Evolutionary conservation across 1,140 invertebrate genomes (phyloP).

Genomic region (Drosophila saltans): DNA sequence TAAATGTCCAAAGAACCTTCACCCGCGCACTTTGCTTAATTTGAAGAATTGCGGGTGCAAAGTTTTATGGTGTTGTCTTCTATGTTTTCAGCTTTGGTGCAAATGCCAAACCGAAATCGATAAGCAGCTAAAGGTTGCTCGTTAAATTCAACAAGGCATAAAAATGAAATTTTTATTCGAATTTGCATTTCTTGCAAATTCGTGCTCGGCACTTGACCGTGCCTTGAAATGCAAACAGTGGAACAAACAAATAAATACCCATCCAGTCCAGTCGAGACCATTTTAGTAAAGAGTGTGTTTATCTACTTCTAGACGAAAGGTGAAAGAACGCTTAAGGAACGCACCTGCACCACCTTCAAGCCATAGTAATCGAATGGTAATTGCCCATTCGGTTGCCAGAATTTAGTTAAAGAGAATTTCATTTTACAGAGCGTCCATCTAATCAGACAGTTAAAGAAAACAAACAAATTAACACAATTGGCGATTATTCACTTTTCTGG

Average conservation of each 20-base stretch:
- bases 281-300: constrained; percentile 52
- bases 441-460: neutral
- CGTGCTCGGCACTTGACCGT: constrained; percentile 45
- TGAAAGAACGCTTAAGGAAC: constrained; percentile 55
- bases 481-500: too few relatives aligned
- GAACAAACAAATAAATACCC: constrained; percentile 41
- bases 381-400: neutral
- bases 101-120: constrained; percentile 51
- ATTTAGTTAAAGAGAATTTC: constrained; percentile 16
- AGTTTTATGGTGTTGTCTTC: constrained; percentile 37
- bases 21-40: constrained; percentile 56
- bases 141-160: constrained; percentile 70
- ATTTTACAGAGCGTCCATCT: neutral
- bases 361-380: constrained; percentile 49
- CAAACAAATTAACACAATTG: neutral
- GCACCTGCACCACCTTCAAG: constrained; percentile 29
- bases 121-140: constrained; percentile 48
- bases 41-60: constrained; percentile 39
- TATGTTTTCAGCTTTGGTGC: neutral
- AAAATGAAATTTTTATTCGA: constrained; percentile 65
- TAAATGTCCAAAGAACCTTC: constrained; percentile 42
- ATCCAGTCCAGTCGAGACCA: constrained; percentile 5
- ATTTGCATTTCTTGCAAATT: constrained; percentile 54
- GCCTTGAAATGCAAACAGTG: constrained; percentile 16
- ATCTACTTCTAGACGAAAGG: constrained; percentile 48